These are phyloP conservation scores for Erpetoichthys calabaricus DNA, from an alignment of 2,797 vertebrate species.

Conservation along the genomic window DNA sequence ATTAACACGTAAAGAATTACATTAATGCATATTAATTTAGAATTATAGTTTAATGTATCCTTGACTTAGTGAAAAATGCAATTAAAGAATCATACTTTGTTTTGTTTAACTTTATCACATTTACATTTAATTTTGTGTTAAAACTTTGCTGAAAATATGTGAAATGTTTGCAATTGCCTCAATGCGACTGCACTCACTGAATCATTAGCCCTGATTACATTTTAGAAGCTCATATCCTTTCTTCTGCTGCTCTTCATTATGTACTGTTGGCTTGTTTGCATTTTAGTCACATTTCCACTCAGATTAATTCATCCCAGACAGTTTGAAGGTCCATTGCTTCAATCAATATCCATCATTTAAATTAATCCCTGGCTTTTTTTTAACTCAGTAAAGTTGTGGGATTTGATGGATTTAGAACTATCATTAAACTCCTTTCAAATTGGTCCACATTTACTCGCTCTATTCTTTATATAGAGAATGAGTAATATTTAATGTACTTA, in stretches of 20 bases:
- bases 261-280: constrained; percentile 5
- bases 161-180: constrained; percentile 2
- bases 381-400: constrained; percentile 24
- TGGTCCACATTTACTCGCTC: constrained; percentile 33
- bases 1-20: too few relatives aligned
- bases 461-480: background rate
- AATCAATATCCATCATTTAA: constrained; percentile 35
- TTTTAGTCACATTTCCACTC: constrained; percentile 23
- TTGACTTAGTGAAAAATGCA: background rate
- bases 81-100: background rate
- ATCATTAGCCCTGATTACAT: constrained; percentile 19
- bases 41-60: too few relatives aligned
- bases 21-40: too few relatives aligned
- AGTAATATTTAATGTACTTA: too few relatives aligned
- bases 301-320: constrained; percentile 29
- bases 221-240: constrained; percentile 6
- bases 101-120: background rate
- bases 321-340: constrained; percentile 31
- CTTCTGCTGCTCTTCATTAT: constrained; percentile 3
- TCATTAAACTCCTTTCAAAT: constrained; percentile 34
- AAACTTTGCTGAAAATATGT: constrained; percentile 13
- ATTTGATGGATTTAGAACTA: constrained; percentile 28
- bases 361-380: constrained; percentile 29
- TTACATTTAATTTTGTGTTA: background rate
- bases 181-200: constrained; percentile 12